These are phyloP conservation scores for Temnothorax curvispinosus DNA, from an alignment of 1,140 invertebrate species.

Conservation along the genomic window DNA sequence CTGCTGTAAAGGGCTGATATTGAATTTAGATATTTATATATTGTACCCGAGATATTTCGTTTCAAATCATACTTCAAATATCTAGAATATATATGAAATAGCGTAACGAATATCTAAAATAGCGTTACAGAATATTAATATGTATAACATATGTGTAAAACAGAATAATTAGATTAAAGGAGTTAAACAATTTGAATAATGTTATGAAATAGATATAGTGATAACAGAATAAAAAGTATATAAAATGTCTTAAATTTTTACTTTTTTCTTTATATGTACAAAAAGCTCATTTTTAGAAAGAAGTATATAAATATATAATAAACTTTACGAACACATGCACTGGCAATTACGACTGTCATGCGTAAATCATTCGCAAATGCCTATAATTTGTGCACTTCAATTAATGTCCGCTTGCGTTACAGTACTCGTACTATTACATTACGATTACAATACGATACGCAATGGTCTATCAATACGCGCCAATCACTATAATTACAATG, in stretches of 20 bases:
- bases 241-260: not conserved
- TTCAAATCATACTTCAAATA: not conserved
- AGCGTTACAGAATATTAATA: not conserved
- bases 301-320: not conserved
- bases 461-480: conserved; percentile 56
- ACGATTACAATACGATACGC: conserved; percentile 55
- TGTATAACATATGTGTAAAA: not conserved
- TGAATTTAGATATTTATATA: conserved; percentile 38
- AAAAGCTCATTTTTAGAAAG: not conserved
- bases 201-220: not conserved
- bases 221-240: not conserved
- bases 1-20: conserved; percentile 14
- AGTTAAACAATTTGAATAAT: conserved; percentile 3
- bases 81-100: not conserved
- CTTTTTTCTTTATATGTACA: not conserved
- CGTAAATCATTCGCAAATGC: conserved; percentile 51
- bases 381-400: conserved; percentile 50
- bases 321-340: not conserved
- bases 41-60: not conserved
- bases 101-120: not conserved
- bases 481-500: conserved; percentile 52
- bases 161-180: not conserved
- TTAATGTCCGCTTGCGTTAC: conserved; percentile 37
- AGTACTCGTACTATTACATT: conserved; percentile 46
- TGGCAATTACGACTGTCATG: conserved; percentile 8